These are phyloP conservation scores for Dichetophora obliterata DNA, from an alignment of 2,888 invertebrate species.

Conservation along the genomic window DNA sequence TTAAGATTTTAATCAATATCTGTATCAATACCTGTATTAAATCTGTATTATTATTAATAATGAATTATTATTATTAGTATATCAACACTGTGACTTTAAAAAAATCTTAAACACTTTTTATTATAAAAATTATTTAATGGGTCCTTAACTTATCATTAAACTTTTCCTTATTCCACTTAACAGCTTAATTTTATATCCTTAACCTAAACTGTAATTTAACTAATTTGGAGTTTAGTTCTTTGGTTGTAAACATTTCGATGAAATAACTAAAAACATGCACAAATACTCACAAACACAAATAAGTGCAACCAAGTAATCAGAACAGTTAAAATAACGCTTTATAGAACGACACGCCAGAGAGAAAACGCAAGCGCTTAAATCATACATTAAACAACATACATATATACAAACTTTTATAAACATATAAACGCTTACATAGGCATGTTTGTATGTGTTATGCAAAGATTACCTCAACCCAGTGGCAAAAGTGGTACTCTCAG, in stretches of 20 bases:
- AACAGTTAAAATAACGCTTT: conserved; percentile 21
- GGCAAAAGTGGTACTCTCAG: not conserved
- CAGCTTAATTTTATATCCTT: not conserved
- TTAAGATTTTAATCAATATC: too few relatives aligned
- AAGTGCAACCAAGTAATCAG: not conserved
- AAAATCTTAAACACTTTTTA: too few relatives aligned
- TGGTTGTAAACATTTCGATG: too few relatives aligned
- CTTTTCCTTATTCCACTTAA: not conserved
- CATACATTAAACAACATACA: not conserved
- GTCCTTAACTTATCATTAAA: too few relatives aligned
- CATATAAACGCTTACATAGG: conserved; percentile 54
- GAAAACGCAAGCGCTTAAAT: not conserved
- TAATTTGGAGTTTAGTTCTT: too few relatives aligned
- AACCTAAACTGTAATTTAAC: not conserved
- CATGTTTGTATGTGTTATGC: conserved; percentile 50
- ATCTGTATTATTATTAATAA: too few relatives aligned
- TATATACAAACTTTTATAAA: conserved; percentile 49
- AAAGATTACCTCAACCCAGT: not conserved
- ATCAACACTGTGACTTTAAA: too few relatives aligned
- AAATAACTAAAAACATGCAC: too few relatives aligned
- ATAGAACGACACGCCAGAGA: conserved; percentile 19
- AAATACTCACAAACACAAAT: too few relatives aligned
- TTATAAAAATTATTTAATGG: too few relatives aligned
- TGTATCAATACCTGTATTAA: too few relatives aligned
- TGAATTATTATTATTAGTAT: too few relatives aligned